Conservation (phyloP, 2,113 vertebrate genomes). For the Chloropsis cyanopogon region DNA sequence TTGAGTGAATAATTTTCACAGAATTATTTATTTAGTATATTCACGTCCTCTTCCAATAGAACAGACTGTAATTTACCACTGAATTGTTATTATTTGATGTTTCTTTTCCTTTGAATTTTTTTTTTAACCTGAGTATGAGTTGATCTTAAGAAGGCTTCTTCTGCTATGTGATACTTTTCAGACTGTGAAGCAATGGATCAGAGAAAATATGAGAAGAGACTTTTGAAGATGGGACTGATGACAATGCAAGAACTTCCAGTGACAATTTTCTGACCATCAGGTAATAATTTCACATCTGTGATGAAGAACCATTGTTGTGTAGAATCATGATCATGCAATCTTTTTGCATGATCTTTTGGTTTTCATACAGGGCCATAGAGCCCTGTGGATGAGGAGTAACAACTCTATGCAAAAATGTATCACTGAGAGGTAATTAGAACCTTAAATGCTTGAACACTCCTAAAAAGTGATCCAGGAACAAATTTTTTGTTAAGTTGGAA, state of each 20-base stretch:
- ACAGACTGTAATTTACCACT: neutral
- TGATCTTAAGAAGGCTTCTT: neutral
- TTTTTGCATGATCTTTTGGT: neutral
- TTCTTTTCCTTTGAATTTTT: neutral
- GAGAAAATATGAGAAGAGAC: neutral
- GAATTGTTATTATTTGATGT: neutral
- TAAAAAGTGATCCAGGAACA: neutral
- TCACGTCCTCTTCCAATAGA: neutral
- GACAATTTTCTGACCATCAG: neutral
- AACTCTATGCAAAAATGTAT: neutral
- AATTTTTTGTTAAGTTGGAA: neutral
- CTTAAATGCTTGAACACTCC: neutral
- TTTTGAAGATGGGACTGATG: neutral
- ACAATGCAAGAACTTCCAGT: neutral
- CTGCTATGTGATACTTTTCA: neutral
- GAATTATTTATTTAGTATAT: neutral
- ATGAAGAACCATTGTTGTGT: neutral
- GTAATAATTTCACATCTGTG: neutral
- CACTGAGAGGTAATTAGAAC: neutral
- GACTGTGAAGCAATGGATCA: neutral
- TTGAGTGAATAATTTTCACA: neutral
- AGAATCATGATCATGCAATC: neutral
- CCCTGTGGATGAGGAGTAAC: neutral
- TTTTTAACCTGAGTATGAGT: neutral
- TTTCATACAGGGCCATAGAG: neutral